Conservation (phyloP, 2,113 vertebrate species). For the Cisticola juncidis region DNA sequence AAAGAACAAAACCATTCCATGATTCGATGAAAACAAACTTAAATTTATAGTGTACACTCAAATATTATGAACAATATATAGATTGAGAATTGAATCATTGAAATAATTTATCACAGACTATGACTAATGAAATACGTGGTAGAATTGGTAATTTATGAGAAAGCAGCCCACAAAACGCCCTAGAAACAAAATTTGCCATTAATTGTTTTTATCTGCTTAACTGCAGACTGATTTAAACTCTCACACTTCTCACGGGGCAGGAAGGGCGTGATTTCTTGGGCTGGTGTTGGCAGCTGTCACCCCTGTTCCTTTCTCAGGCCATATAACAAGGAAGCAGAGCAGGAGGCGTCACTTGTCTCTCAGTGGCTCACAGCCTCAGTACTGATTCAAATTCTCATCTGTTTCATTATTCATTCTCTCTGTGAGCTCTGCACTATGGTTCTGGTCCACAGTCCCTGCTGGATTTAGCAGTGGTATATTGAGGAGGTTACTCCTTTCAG, state of each 20-base stretch:
- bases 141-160: background rate
- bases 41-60: background rate
- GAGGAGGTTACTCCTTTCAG: background rate
- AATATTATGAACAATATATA: background rate
- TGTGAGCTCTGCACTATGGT: background rate
- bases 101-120: background rate
- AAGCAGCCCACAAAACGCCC: background rate
- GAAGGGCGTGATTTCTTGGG: background rate
- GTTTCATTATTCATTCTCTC: background rate
- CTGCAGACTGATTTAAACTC: background rate
- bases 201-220: background rate
- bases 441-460: background rate
- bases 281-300: background rate
- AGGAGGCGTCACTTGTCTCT: accelerated
- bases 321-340: background rate
- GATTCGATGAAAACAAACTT: background rate
- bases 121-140: background rate
- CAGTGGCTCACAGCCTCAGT: background rate
- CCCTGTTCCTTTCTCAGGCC: background rate
- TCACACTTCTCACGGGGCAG: background rate
- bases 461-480: background rate
- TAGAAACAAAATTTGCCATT: background rate
- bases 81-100: background rate
- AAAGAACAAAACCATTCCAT: background rate
- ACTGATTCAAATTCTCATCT: background rate